A percentile compares a stretch with the other conserved stretches of the same genome.
Conservation (phyloP, 2,888 invertebrate species). For the Tuberolachnus salignus region DNA sequence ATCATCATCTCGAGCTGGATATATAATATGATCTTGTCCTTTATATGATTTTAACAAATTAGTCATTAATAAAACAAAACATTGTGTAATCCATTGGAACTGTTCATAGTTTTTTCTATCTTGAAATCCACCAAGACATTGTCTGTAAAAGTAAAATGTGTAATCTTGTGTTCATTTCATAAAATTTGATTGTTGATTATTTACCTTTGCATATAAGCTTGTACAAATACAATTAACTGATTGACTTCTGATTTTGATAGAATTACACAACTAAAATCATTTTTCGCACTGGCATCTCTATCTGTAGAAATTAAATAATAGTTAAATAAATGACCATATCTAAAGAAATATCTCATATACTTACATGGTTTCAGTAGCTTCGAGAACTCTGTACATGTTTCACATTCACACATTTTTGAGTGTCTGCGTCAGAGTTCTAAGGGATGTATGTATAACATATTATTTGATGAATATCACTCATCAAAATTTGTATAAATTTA, state of each 20-base stretch:
- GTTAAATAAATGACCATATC: background rate
- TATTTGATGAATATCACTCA: conserved; percentile 33
- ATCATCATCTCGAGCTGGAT: conserved; percentile 38
- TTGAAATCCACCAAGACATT: conserved; percentile 94
- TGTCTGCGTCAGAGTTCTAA: conserved; percentile 13
- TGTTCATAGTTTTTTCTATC: conserved; percentile 91
- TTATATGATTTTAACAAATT: conserved; percentile 53
- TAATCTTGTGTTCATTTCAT: background rate
- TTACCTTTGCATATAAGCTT: conserved; percentile 53
- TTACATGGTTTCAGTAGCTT: conserved; percentile 86
- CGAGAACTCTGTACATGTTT: conserved; percentile 92
- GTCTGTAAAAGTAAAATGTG: conserved; percentile 67
- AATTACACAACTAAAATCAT: conserved; percentile 40
- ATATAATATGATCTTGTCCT: conserved; percentile 47
- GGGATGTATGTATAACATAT: conserved; percentile 42
- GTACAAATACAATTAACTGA: conserved; percentile 46
- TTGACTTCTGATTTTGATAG: conserved; percentile 47
- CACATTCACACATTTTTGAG: conserved; percentile 67
- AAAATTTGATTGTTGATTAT: conserved; percentile 12
- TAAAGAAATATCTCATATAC: conserved; percentile 61
- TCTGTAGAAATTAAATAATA: conserved; percentile 16
- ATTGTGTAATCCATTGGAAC: conserved; percentile 86
- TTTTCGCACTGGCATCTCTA: conserved; percentile 39
- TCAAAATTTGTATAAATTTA: conserved; percentile 35
- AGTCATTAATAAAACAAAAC: conserved; percentile 65